phyloP scores from a whole-genome alignment of 1,140 invertebrate species.

The Nephotettix cincticeps region DNA sequence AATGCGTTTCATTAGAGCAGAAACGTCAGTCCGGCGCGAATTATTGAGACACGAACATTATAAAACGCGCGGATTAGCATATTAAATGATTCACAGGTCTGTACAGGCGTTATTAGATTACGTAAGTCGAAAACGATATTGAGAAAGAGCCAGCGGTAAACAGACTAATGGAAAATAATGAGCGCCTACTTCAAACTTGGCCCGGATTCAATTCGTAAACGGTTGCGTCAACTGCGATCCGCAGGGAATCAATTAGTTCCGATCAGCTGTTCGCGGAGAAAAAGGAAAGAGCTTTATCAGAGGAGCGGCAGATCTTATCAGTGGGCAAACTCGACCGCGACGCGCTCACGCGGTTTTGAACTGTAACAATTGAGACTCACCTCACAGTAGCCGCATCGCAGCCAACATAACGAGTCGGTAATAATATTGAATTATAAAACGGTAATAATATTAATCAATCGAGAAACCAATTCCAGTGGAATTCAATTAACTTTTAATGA shows the following conservation, averaged over 20 bases:
- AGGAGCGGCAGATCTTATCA: too few species aligned
- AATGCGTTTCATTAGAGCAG: neutral
- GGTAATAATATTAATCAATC: too few species aligned
- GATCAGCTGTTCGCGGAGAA: slow-evolving; percentile 8
- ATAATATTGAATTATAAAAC: too few species aligned
- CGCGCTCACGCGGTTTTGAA: too few species aligned
- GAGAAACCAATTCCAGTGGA: too few species aligned
- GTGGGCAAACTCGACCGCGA: too few species aligned
- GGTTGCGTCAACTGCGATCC: neutral
- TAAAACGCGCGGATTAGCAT: slow-evolving; percentile 11
- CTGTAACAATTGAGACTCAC: too few species aligned
- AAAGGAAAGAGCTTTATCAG: neutral
- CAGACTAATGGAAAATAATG: slow-evolving; percentile 21
- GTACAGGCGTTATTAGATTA: slow-evolving; percentile 14
- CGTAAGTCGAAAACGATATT: slow-evolving; percentile 20
- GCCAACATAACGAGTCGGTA: too few species aligned
- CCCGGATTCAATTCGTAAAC: neutral
- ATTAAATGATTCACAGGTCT: slow-evolving; percentile 17
- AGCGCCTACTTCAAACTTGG: slow-evolving; percentile 14
- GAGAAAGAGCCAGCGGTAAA: slow-evolving; percentile 13
- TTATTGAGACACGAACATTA: slow-evolving; percentile 12
- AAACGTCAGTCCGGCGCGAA: neutral
- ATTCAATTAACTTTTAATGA: too few species aligned
- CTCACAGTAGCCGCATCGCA: too few species aligned
- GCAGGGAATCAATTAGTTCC: slow-evolving; percentile 4